Base-by-base conservation (phyloP, 2,888 invertebrate species). In the Scaptomyza caliginosa region DNA sequence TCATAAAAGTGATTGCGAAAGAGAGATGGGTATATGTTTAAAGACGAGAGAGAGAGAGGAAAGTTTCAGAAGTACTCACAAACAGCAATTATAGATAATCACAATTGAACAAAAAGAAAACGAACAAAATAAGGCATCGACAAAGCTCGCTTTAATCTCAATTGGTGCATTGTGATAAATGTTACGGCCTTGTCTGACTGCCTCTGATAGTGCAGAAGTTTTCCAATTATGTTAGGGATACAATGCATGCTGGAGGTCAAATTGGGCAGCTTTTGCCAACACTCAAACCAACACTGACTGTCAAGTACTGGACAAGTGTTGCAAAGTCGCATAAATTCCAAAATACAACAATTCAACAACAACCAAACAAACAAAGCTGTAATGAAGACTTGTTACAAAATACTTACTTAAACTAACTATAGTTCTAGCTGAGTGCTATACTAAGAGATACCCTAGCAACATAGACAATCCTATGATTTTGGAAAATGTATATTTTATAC, bases 321-420 rank as follows among this genome's bases (percentile, higher is more conserved):
- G 67, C 45, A 64, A 56, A 85, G 64, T 58, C 72, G 62, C 86
- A 85, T 82, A 82, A 82, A 78, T 82, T 72, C 43, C 60, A 36
- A 50, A 46, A 63, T 34, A 39, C 42, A 59, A n/a, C n/a, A n/a
- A n/a, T n/a, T n/a, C n/a, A n/a, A n/a, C n/a, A n/a, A n/a, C n/a
- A n/a, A n/a, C n/a, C 50, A 46, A 43, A 36, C 42, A 50, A 45
- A n/a, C 30, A 21, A 26, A 49, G 8, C 19, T 2, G 24, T 46
- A 52, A 69, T 19, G 34, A 46, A 36, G 40, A 50, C 48, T 67
- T 60, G 57, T 51, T 60, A n/a, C n/a, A 55, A 55, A 71, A 32
- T 32, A 71, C 67, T 54, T n/a, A n/a, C n/a, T n/a, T n/a, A 26
- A 17, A 11, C 10, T 10, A 24, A 23, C 5, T 8, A 1, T 5